Conservation (phyloP, 2,113 vertebrate genomes). For the Pelmatolapia mariae region DNA sequence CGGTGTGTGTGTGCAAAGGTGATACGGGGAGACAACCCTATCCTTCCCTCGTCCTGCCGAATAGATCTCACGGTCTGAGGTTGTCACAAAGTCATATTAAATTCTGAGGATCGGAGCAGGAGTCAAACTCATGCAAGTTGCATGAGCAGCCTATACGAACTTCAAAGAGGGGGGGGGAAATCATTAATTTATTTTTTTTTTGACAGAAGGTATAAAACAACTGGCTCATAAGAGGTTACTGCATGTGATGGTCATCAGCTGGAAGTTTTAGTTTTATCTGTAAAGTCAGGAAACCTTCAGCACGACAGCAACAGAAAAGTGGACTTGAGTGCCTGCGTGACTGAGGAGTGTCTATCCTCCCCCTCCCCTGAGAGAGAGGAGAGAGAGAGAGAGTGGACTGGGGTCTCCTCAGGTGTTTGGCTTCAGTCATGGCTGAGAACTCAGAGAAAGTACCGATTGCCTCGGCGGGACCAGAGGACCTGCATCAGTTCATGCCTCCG, state of each 20-base stretch:
- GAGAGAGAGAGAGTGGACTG: neutral
- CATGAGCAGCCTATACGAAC: neutral
- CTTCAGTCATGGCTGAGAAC: conserved; percentile 76
- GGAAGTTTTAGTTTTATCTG: neutral
- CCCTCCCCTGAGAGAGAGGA: neutral
- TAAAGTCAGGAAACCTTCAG: neutral
- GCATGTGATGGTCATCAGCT: neutral
- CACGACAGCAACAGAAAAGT: neutral
- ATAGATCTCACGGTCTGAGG: neutral
- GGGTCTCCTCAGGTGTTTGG: conserved; percentile 40
- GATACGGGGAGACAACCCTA: neutral
- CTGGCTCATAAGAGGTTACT: neutral
- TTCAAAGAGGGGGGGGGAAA: neutral
- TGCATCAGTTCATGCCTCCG: conserved; percentile 82
- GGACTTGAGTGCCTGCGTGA: neutral
- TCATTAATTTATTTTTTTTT: neutral
- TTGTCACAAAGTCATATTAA: neutral
- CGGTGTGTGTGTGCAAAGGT: neutral
- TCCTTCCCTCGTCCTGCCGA: neutral
- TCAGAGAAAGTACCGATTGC: conserved; percentile 88
- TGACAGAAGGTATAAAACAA: neutral
- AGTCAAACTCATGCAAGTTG: conserved; percentile 21
- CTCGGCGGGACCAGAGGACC: conserved; percentile 81
- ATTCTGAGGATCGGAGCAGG: conserved; percentile 7
- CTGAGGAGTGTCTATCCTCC: neutral